Conservation (phyloP, 2,888 invertebrate species). For the Ennomos quercinarius region DNA sequence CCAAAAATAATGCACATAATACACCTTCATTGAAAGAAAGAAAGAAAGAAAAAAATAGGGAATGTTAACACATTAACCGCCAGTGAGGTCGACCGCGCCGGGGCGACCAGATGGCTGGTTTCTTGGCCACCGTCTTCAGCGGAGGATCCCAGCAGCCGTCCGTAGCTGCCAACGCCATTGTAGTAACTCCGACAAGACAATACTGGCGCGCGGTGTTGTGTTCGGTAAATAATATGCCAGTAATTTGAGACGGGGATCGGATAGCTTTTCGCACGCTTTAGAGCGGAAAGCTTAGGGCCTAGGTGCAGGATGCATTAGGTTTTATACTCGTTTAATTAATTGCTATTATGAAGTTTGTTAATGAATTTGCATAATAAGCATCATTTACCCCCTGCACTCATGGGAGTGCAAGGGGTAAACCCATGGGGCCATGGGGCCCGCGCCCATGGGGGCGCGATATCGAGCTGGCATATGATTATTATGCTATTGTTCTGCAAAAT, state of each 20-base stretch:
- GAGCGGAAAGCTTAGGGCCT: slow-evolving; percentile 70
- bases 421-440: too few relatives aligned
- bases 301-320: slow-evolving; percentile 46
- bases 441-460: too few relatives aligned
- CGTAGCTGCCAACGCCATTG: slow-evolving; percentile 65
- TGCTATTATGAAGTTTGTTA: not conserved
- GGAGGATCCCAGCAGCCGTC: slow-evolving; percentile 55
- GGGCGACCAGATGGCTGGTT: slow-evolving; percentile 72
- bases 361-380: too few relatives aligned
- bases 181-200: slow-evolving; percentile 60
- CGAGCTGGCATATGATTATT: too few relatives aligned
- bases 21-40: slow-evolving; percentile 58
- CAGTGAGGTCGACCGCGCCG: slow-evolving; percentile 79
- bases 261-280: slow-evolving; percentile 70
- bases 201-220: slow-evolving; percentile 58
- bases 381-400: too few relatives aligned
- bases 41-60: slow-evolving; percentile 58
- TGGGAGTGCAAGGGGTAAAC: too few relatives aligned
- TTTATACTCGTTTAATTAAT: not conserved
- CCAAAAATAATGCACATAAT: slow-evolving; percentile 64
- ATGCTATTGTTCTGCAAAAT: too few relatives aligned
- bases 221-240: slow-evolving; percentile 70
- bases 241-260: slow-evolving; percentile 67
- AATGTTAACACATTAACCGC: slow-evolving; percentile 85
- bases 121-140: slow-evolving; percentile 45